Conservation (phyloP, 2,113 vertebrate species). For the Cinclus mexicanus region DNA sequence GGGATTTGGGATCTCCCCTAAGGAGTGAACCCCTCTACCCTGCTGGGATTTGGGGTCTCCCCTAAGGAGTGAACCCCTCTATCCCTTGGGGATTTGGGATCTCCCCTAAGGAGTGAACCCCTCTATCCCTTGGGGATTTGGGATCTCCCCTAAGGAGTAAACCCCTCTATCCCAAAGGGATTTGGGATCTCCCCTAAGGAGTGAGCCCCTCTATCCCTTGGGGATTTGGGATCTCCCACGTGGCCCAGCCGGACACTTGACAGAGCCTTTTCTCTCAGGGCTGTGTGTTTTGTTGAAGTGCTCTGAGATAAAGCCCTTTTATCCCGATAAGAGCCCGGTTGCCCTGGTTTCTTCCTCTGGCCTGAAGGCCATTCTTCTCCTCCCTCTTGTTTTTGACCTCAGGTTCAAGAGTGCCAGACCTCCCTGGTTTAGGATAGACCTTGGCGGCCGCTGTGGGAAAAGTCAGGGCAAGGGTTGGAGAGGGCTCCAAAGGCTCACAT, state of each 20-base stretch:
- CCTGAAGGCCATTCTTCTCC: slow-evolving; percentile 71
- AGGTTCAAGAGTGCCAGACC: slow-evolving; percentile 73
- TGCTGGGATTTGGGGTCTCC: not conserved
- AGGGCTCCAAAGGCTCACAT: not conserved
- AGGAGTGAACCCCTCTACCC: not conserved
- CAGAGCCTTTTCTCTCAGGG: slow-evolving; percentile 40
- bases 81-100: slow-evolving; percentile 11
- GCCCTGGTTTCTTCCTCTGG: slow-evolving; percentile 68
- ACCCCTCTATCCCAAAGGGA: not conserved
- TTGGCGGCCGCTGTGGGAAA: slow-evolving; percentile 49
- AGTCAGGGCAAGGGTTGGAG: slow-evolving; percentile 26
- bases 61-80: not conserved
- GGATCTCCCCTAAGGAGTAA: not conserved
- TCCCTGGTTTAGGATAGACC: slow-evolving; percentile 45
- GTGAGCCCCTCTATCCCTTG: not conserved
- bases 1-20: not conserved
- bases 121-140: not conserved
- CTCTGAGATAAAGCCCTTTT: slow-evolving; percentile 70
- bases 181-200: not conserved
- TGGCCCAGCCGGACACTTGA: slow-evolving; percentile 29
- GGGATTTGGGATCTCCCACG: not conserved
- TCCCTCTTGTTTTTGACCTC: slow-evolving; percentile 66
- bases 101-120: not conserved
- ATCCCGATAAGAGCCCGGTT: slow-evolving; percentile 63
- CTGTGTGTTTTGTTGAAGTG: slow-evolving; percentile 73